phyloP scores from a whole-genome alignment of 2,888 invertebrate genomes.

The Geotrupes spiniger region DNA sequence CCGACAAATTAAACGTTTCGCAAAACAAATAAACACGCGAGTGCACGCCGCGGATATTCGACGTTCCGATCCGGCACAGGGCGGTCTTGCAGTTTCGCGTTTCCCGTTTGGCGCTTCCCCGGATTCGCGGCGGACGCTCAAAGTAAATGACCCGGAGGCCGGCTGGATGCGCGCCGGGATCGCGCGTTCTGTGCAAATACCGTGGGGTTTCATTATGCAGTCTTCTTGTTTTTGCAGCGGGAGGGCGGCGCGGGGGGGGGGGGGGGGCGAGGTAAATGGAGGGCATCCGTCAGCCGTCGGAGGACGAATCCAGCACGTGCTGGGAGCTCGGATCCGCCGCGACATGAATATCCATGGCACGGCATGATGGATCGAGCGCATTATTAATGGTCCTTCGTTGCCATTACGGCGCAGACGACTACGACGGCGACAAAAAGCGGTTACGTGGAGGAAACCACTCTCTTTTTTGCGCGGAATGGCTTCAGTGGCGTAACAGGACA shows the following conservation, averaged over 20 bases:
- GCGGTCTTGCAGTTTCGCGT: no score
- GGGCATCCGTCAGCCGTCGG: conserved; percentile 28
- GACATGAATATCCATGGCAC: conserved; percentile 29
- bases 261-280: conserved; percentile 28
- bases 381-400: conserved; percentile 25
- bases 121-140: background rate
- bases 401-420: conserved; percentile 19
- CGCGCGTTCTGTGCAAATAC: conserved; percentile 27
- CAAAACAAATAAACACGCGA: no score
- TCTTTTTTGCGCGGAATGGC: conserved; percentile 10
- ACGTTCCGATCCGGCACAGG: no score
- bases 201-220: conserved; percentile 29
- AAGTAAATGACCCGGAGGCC: conserved; percentile 12
- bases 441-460: conserved; percentile 12
- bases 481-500: no score
- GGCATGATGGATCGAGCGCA: conserved; percentile 26
- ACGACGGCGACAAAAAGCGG: conserved; percentile 19
- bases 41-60: no score
- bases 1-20: no score
- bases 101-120: no score
- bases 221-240: conserved; percentile 24
- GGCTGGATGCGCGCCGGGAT: conserved; percentile 19
- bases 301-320: conserved; percentile 22
- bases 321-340: conserved; percentile 22
- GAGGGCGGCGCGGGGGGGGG: conserved; percentile 19